Conservation (phyloP, 2,113 vertebrate genomes). For the Philantomba maxwellii region DNA sequence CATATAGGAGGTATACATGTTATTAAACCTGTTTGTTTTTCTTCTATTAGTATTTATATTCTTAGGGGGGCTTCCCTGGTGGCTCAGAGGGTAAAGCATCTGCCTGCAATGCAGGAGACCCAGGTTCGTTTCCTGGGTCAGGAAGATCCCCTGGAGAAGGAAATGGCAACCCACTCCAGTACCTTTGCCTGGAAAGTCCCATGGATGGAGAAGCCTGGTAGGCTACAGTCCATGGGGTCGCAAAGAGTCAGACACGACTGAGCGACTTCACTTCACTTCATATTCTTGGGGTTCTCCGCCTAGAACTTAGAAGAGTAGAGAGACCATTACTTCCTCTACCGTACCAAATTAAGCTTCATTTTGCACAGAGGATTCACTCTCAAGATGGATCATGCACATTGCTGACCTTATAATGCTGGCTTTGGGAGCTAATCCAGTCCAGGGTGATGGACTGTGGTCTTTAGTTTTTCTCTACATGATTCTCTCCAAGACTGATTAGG, state of each 20-base stretch:
- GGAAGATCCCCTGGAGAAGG: no score
- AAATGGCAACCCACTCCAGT: no score
- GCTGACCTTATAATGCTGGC: background rate
- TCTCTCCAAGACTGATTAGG: background rate
- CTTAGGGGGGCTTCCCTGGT: no score
- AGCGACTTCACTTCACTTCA: no score
- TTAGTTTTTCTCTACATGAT: background rate
- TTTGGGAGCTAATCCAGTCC: background rate
- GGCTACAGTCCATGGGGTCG: no score
- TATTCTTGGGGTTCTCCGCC: background rate
- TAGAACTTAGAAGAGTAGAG: background rate
- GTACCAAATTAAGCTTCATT: conserved; percentile 17
- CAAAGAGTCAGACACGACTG: no score
- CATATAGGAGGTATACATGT: background rate
- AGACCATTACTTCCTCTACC: no score
- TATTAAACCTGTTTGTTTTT: background rate
- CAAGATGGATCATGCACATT: background rate
- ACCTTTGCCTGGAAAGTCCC: no score
- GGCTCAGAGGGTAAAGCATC: no score
- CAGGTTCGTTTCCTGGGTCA: no score
- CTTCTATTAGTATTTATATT: background rate
- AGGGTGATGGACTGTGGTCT: rapidly evolving
- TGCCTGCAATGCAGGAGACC: no score
- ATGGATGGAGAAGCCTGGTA: no score
- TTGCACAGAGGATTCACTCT: conserved; percentile 20